Evolutionary conservation across 2,797 vertebrate genomes (phyloP).

Genomic region (Melanotaenia maccullochi): DNA sequence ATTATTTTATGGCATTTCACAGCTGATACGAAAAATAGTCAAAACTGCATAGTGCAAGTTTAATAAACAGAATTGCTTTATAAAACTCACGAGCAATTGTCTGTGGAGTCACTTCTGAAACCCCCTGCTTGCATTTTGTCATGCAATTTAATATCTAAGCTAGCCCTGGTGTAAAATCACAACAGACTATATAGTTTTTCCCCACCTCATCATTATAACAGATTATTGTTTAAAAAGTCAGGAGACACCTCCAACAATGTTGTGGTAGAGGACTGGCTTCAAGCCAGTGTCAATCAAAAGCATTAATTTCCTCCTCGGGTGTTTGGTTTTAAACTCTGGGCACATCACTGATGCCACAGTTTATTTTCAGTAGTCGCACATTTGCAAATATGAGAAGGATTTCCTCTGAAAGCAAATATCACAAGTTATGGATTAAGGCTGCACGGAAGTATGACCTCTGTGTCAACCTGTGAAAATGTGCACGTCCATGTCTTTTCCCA

Average conservation of each 20-base stretch:
- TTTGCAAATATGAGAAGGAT: conserved; percentile 68
- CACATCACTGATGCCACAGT: conserved; percentile 58
- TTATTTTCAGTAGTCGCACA: conserved; percentile 76
- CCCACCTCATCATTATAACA: conserved; percentile 52
- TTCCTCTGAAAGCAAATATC: conserved; percentile 73
- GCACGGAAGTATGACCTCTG: conserved; percentile 41
- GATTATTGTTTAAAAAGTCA: conserved; percentile 64
- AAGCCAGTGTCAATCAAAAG: conserved; percentile 68
- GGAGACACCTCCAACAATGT: conserved; percentile 56
- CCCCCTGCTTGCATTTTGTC: conserved; percentile 24
- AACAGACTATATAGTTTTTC: conserved; percentile 42
- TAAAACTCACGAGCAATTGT: conserved; percentile 15
- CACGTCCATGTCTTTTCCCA: conserved; percentile 25
- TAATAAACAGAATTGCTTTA: conserved; percentile 9
- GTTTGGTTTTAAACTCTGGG: conserved; percentile 64
- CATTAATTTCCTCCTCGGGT: conserved; percentile 75
- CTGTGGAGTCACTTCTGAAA: conserved; percentile 16
- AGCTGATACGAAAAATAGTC: conserved; percentile 19
- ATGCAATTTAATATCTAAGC: conserved; percentile 39
- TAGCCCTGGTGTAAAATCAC: conserved; percentile 47
- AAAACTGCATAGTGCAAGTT: not conserved
- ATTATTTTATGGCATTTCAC: not conserved
- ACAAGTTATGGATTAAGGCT: conserved; percentile 67
- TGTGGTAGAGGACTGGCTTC: conserved; percentile 54
- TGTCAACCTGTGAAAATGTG: conserved; percentile 39